Conservation (phyloP, 2,113 vertebrate genomes). For the Gavialis gangeticus region DNA sequence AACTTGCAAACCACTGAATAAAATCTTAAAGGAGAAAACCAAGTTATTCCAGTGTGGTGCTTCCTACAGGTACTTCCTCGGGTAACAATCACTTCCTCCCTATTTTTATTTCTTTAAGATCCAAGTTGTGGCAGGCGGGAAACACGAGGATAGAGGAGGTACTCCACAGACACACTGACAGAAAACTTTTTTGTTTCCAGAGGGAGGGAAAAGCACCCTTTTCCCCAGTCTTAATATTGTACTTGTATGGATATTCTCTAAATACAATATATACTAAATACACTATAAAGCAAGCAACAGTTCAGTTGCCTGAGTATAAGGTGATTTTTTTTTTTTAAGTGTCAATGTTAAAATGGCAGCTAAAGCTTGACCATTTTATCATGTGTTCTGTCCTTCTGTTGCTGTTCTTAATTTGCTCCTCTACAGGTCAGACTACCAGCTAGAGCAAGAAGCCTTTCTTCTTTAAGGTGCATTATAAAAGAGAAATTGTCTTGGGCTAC, state of each 20-base stretch:
- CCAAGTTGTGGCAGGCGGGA: too few species aligned
- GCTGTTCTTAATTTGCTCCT: neutral
- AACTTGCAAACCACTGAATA: too few species aligned
- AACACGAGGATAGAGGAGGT: too few species aligned
- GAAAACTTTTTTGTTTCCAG: neutral
- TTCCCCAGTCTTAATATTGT: neutral
- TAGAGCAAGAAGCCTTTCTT: fast-evolving
- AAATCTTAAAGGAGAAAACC: too few species aligned
- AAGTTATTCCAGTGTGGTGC: too few species aligned
- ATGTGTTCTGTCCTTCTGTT: neutral
- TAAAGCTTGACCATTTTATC: neutral
- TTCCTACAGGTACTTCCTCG: too few species aligned
- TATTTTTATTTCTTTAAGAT: too few species aligned
- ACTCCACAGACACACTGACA: too few species aligned
- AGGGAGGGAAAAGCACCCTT: neutral
- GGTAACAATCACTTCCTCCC: too few species aligned
- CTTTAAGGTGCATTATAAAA: neutral
- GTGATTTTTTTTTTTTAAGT: neutral
- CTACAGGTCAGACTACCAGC: neutral
- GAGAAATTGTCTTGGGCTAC: neutral
- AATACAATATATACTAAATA: neutral
- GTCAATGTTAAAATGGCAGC: neutral
- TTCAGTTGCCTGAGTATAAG: too few species aligned
- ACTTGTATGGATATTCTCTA: neutral
- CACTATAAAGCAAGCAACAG: neutral